Evolutionary conservation across 2,113 vertebrate species (phyloP), one percentile per base, ranked within the genome.

Genomic region (Corythoichthys intestinalis): DNA sequence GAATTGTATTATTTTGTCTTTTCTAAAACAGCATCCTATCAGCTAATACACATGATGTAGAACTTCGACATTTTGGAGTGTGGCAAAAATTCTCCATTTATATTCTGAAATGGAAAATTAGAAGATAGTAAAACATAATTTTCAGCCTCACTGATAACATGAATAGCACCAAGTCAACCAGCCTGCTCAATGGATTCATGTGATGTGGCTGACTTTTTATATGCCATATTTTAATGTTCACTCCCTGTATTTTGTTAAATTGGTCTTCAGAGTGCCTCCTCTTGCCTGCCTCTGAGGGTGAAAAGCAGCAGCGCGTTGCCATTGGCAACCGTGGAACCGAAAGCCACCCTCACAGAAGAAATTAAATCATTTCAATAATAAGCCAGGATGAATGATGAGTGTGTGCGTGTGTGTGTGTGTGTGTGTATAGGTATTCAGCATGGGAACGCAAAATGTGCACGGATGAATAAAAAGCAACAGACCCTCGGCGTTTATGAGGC

Each of bases 211-310:
- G 34, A 50, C 2, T 38, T 15, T 58, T 28, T 2, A 46, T 46
- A 20, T 2, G 5, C 14, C 17, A n/a, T 66, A 66, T 92, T 92
- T 92, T 87, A 91, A 92, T 90, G 91, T 89, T 91, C 85, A 91
- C 88, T 85, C 67, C 86, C 88, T 86, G 53, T 57, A 60, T 53
- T 28, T 65, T 77, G 59, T 75, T 60, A 58, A 58, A 58, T 37
- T 58, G 56, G 56, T 7, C 58, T 68, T 76, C 52, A 77, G 39
- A 62, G 53, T 67, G 73, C 76, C 65, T 80, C 76, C 65, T 80
- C 69, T 65, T 73, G 77, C 61, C 64, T 83, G 82, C 81, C 83
- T 80, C 76, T 67, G 66, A 78, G 63, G 69, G 46, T 63, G 17
- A 37, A 75, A 70, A 80, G 77, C 65, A 70, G 54, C 66, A 78